Evolutionary conservation across 2,113 vertebrate genomes (phyloP), one percentile per base, ranked within the genome.

Genomic region (Hipposideros armiger): DNA sequence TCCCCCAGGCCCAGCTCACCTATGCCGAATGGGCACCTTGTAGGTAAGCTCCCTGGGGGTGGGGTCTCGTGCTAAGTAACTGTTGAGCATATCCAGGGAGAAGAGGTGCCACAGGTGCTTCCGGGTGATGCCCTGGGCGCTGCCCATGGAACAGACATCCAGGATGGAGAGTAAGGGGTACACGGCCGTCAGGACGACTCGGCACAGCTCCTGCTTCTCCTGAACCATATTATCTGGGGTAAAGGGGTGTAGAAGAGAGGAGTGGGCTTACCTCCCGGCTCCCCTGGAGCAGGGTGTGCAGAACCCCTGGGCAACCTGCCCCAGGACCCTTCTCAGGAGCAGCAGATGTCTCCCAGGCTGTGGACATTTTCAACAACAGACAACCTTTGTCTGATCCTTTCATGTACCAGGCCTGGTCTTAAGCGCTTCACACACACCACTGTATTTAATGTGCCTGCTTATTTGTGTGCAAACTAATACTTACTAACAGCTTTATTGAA

Each of bases 91-190:
- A n/a, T 99, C 98, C 97, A 99, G 96, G 87, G 99, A 99, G 82
- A 99, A 99, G 80, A 99, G 99, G 17, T 72, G 96, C 99, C 99
- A 99, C 16, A 99, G 98, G 32, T 98, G 98, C 47, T 96, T 56
- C 84, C 98, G 99, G 97, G 98, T 98, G 97, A 99, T 98, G 28
- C 98, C 96, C 1, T 96, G 85, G 0, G 98, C 95, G 1, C 98
- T 98, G 74, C 99, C 99, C 50, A 97, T 87, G 40, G 98, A 92
- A 28, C 97, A 98, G 20, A 96, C 98, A 26, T 99, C 99, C 14
- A 97, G 76, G 95, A 99, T 95, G 95, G 98, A 95, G 54, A 99
- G 94, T 1, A 94, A 97, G 89, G 99, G 99, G 95, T 99, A 99
- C 86, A 99, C 97, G 0, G 99, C 99, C 45, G 88, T 97, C 42